A percentile compares a stretch with the other conserved stretches of the same genome.
Conservation (phyloP, 2,888 invertebrate species). For the Ophion slaviceki region DNA sequence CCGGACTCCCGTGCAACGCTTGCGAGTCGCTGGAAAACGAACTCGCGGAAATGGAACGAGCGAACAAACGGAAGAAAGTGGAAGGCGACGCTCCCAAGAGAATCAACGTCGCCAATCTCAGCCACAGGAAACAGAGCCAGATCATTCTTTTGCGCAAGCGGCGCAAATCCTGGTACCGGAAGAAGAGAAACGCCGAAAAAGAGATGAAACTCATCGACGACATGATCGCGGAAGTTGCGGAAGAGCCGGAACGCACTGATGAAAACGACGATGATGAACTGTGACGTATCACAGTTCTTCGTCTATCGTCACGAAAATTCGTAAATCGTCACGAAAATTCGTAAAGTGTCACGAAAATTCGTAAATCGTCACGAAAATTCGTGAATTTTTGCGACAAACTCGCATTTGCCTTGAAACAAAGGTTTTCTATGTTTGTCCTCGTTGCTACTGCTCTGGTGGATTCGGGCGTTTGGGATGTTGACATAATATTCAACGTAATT, state of each 20-base stretch:
- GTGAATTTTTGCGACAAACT: not conserved
- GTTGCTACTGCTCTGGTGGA: not conserved
- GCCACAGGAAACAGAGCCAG: conserved; percentile 55
- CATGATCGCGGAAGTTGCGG: conserved; percentile 47
- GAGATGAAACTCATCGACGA: conserved; percentile 48
- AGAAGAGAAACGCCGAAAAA: conserved; percentile 47
- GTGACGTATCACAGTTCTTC: not conserved
- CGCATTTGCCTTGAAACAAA: not conserved
- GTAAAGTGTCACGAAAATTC: too few species aligned
- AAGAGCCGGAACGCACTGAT: conserved; percentile 35
- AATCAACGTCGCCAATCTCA: conserved; percentile 25
- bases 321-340: too few species aligned
- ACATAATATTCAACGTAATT: not conserved
- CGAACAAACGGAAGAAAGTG: not conserved
- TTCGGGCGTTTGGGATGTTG: too few species aligned
- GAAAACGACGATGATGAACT: conserved; percentile 39
- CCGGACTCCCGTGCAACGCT: conserved; percentile 36
- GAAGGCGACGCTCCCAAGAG: not conserved
- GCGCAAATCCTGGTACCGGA: conserved; percentile 26
- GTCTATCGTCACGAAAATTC: too few species aligned
- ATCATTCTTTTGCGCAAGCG: conserved; percentile 50
- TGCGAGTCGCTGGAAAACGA: conserved; percentile 40
- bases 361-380: too few species aligned
- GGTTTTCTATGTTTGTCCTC: not conserved
- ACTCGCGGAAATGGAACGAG: not conserved